Conservation (phyloP, 64 coral and sea anemone species). For the Astreopora myriophthalma region DNA sequence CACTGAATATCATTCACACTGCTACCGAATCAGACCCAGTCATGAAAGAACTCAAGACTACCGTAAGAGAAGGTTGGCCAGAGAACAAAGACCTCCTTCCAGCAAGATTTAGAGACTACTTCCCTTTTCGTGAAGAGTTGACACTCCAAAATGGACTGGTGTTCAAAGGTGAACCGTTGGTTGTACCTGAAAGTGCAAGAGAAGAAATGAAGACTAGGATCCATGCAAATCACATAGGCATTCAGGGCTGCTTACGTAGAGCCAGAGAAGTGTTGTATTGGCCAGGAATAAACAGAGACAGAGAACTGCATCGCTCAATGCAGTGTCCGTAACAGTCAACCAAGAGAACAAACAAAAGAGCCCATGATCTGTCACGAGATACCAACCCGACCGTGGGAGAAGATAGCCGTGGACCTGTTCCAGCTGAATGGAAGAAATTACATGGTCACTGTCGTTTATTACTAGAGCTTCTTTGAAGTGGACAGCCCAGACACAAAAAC, state of each 20-base stretch:
- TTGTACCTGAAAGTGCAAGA: constrained; percentile 7
- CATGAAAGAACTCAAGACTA: background rate
- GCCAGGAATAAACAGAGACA: constrained; percentile 24
- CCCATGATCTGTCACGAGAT: background rate
- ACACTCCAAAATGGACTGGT: constrained; percentile 48
- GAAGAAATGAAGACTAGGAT: background rate
- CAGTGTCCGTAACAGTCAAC: background rate
- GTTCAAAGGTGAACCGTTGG: constrained; percentile 53
- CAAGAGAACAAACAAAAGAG: constrained; percentile 3
- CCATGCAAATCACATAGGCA: constrained; percentile 41
- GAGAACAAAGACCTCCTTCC: background rate
- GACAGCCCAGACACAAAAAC: background rate
- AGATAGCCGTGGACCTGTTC: no score
- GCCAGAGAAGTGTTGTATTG: constrained; percentile 44
- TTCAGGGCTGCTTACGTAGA: constrained; percentile 35
- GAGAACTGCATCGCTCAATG: constrained; percentile 2
- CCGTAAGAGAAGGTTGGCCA: constrained; percentile 49
- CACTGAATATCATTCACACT: background rate
- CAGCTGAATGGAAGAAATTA: background rate
- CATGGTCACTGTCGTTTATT: constrained; percentile 22
- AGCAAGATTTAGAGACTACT: background rate
- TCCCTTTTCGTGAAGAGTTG: background rate
- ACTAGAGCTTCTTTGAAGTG: background rate
- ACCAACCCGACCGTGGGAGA: no score
- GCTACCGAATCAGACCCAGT: constrained; percentile 13